Percentiles rank a stretch among this genome's conserved stretches.
Conservation (phyloP, 2,797 vertebrate species). For the Epinephelus coioides region DNA sequence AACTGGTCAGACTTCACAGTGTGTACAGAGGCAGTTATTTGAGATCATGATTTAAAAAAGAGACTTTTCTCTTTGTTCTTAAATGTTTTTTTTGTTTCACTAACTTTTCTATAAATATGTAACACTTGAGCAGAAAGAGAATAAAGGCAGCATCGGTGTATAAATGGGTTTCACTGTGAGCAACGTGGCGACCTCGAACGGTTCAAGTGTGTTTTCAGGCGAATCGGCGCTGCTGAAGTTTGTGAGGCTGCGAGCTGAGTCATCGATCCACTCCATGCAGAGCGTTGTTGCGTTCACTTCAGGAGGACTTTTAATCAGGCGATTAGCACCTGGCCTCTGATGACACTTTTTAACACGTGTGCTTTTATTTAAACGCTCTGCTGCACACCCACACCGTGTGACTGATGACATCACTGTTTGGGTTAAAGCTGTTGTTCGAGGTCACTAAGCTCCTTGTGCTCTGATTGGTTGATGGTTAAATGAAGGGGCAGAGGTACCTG, state of each 20-base stretch:
- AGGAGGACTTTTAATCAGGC: constrained; percentile 44
- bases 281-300: constrained; percentile 1
- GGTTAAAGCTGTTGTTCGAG: no score
- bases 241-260: constrained; percentile 21
- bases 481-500: no score
- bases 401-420: constrained; percentile 4
- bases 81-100: no score
- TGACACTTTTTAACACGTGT: constrained; percentile 3
- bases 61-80: no score
- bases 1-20: no score
- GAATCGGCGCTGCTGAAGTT: not conserved
- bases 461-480: no score
- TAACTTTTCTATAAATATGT: not conserved
- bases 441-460: no score
- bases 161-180: not conserved
- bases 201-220: constrained; percentile 15
- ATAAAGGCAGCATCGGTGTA: not conserved
- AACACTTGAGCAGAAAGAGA: not conserved
- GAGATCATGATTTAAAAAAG: no score
- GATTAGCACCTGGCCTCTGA: constrained; percentile 34
- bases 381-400: not conserved
- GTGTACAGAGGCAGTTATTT: no score
- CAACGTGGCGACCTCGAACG: not conserved
- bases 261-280: constrained; percentile 38
- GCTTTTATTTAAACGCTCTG: not conserved